Base-by-base conservation (phyloP, 2,113 vertebrate genomes). In the Rutilus rutilus region DNA sequence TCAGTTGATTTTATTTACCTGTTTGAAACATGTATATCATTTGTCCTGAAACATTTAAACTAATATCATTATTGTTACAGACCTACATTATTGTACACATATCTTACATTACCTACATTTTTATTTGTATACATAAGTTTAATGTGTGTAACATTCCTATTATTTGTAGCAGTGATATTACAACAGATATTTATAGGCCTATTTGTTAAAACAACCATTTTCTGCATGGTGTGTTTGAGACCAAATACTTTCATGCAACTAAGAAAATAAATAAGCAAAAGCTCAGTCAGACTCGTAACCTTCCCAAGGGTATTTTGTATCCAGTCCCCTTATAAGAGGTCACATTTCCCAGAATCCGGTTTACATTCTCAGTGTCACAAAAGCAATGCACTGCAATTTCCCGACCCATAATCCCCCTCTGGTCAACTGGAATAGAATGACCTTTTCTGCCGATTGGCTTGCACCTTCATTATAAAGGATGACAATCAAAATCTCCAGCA, bases 361-460 rank as follows among this genome's bases (percentile, higher is more conserved):
- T 93, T 94, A 94, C 90, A 93, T 94, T 94, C 92, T 33, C 92
- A 92, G 91, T 91, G 91, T 93, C 94, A 93, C 93, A 93, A 94
- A 94, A 93, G 92, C 91, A 93, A 94, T 93, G 92, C 90, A 82
- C 90, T 90, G 91, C 93, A 94, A 94, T 94, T 94, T 94, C 93
- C 92, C 91, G 90, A 89, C 89, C 87, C 80, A 78, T 91, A 94
- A 94, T 90, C 92, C 88, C 91, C 94, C 94, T 93, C 93, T 94
- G 93, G 94, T 95, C 93, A 94, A 91, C 88, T 89, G 89, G 91
- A 91, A 90, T 90, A 90, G 88, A 93, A 93, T 93, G 93, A 95
- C 94, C 94, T 95, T 94, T 94, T 92, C 91, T 85, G 80, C 89
- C 82, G 91, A 82, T 84, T 74, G 81, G 83, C 86, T 78, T 36